Evolutionary conservation across 2,113 vertebrate genomes (phyloP).

Genomic region (Paraplagusia blochii): DNA sequence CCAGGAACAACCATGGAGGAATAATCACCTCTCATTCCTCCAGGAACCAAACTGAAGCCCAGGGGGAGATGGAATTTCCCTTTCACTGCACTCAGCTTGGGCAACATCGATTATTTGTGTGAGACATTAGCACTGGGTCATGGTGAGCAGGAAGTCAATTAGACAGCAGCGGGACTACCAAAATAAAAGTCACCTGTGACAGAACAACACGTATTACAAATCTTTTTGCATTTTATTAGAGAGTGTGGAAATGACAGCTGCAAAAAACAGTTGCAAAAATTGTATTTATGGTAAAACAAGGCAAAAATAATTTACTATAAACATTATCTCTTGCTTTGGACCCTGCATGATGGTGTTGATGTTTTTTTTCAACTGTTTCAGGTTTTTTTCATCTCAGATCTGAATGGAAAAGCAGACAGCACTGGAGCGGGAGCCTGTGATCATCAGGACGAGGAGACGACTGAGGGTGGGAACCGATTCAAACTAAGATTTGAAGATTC

Average conservation of each 20-base stretch:
- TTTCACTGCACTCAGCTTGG: conserved; percentile 44
- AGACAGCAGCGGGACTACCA: conserved; percentile 1
- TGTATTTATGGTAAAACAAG: no score
- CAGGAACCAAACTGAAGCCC: conserved; percentile 33
- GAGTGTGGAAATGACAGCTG: no score
- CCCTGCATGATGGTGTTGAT: not conserved
- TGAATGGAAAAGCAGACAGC: conserved; percentile 65
- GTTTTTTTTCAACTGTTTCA: conserved; percentile 48
- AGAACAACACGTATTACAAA: not conserved
- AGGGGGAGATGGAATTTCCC: conserved; percentile 51
- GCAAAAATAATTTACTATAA: no score
- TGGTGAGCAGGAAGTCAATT: conserved; percentile 45
- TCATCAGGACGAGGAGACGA: conserved; percentile 45
- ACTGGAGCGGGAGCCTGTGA: conserved; percentile 55
- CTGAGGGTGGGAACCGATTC: conserved; percentile 58
- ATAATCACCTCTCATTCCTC: conserved; percentile 40
- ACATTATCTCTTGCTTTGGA: no score
- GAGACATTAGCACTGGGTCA: conserved; percentile 38
- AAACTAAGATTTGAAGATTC: conserved; percentile 5
- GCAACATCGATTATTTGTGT: conserved; percentile 61
- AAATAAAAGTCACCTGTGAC: not conserved
- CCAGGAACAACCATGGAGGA: not conserved
- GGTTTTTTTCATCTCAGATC: conserved; percentile 73
- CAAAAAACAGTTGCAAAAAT: no score
- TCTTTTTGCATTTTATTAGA: no score